Conservation (phyloP, 2,113 vertebrate genomes). For the Aix galericulata region DNA sequence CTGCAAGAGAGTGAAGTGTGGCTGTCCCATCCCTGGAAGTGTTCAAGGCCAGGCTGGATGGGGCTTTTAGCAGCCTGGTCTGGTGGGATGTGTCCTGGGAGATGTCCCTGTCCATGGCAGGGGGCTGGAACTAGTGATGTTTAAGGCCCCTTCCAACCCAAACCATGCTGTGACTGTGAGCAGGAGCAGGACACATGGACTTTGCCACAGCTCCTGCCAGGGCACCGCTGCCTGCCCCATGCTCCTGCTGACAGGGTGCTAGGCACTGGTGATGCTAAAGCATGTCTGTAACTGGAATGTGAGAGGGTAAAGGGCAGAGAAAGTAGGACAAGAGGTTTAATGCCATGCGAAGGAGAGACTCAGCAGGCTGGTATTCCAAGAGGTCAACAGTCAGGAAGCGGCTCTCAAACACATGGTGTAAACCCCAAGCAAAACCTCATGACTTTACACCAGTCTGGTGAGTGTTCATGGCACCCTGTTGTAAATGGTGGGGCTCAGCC, state of each 20-base stretch:
- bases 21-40: not conserved
- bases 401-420: not conserved
- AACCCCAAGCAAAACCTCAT: not conserved
- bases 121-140: not conserved
- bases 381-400: not conserved
- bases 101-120: not conserved
- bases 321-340: not conserved
- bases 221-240: not conserved
- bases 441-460: not conserved
- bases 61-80: not conserved
- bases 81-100: not conserved
- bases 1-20: not conserved
- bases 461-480: not conserved
- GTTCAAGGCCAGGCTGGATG: not conserved
- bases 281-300: not conserved
- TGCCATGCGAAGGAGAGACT: not conserved
- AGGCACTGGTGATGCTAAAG: not conserved
- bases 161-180: not conserved
- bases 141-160: not conserved
- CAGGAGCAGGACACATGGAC: fast-evolving
- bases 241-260: fast-evolving
- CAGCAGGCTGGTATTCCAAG: not conserved
- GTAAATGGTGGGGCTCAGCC: not conserved
- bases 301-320: not conserved
- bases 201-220: fast-evolving